Evolutionary conservation across 2,797 vertebrate species (phyloP), one percentile per base, ranked within the genome.

Genomic region (Chelon labrosus): DNA sequence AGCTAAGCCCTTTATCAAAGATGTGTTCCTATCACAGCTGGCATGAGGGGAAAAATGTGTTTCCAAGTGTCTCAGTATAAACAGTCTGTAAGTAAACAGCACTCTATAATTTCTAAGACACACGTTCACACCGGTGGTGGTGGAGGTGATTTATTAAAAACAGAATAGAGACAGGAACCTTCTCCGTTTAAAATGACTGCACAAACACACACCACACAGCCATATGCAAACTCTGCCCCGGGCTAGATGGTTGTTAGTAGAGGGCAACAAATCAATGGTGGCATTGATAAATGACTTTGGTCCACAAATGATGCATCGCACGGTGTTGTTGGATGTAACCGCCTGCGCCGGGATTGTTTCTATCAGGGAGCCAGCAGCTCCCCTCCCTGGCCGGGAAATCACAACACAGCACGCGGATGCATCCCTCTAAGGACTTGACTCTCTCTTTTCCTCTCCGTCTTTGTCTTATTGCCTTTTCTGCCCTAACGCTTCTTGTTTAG

Each of bases 321-420:
- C 4, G 56, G 56, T 49, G 44, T 38, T 53, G 60, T 59, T 49
- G 2, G 65, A 79, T 47, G 60, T 14, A 47, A 10, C 44, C 17
- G 17, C 2, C 69, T 52, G 42, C 38, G 61, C 46, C 20, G 66
- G 51, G 74, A 71, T 17, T 27, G 49, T 75, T 72, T 79, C 79
- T 56, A 82, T 84, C 72, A 37, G 38, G 85, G 77, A 86, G 88
- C 59, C 80, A 84, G 89, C 89, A 92, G 91, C 89, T 83, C 92
- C 90, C 85, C 91, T 87, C 82, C 62, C 84, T 92, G 90, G 91
- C 75, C 65, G 2, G 52, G 58, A 69, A 71, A 75, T 75, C 73
- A 79, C 77, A 92, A 7, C 88, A 84, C 87, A 90, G 56, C 80
- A 25, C 54, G 71, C 7, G 41, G 47, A 65, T 41, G 11, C 52